Conservation (phyloP, 2,113 vertebrate species). For the Regulus satrapa region DNA sequence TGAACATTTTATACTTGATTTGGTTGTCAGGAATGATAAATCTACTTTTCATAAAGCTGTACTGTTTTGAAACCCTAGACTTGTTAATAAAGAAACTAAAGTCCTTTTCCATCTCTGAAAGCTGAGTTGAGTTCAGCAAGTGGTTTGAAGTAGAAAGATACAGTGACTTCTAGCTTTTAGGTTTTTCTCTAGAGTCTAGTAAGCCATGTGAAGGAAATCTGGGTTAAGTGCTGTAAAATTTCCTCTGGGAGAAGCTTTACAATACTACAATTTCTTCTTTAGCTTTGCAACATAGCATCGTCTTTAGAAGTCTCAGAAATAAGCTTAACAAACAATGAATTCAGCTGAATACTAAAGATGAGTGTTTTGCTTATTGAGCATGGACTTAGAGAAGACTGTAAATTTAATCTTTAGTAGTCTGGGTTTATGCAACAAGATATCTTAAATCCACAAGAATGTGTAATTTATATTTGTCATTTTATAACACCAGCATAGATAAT, state of each 20-base stretch:
- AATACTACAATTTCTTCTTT: background rate
- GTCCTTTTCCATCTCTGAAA: background rate
- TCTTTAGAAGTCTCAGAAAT: background rate
- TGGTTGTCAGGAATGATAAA: background rate
- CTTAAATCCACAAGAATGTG: background rate
- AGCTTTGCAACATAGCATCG: background rate
- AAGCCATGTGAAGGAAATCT: background rate
- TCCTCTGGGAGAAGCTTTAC: background rate
- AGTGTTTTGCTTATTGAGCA: background rate
- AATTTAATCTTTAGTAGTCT: background rate
- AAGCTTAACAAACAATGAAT: background rate
- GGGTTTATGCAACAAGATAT: background rate
- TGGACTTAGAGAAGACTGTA: background rate
- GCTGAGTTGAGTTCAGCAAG: background rate
- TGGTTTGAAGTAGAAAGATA: background rate
- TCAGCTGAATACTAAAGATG: background rate
- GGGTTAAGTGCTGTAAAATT: background rate
- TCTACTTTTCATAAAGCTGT: background rate
- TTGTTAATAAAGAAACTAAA: background rate
- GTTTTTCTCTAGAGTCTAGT: background rate
- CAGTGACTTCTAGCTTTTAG: background rate
- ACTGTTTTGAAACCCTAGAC: background rate
- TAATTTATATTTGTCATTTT: background rate
- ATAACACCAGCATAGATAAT: background rate
- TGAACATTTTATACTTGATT: background rate